phyloP scores from a whole-genome alignment of 2,113 vertebrate genomes.

The Lepus americanus region DNA sequence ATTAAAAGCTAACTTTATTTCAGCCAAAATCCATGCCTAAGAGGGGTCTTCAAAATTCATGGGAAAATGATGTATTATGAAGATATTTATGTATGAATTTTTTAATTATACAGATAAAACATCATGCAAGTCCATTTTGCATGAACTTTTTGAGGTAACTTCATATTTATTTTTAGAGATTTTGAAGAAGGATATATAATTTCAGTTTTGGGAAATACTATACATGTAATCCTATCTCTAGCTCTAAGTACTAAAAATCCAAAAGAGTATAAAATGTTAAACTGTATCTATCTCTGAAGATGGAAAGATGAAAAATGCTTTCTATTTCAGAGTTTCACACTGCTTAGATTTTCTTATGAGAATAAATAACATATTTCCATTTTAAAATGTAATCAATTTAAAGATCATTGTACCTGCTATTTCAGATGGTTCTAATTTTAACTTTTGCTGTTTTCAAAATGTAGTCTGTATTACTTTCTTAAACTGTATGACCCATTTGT shows the following conservation, averaged over 20 bases:
- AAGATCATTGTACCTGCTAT: background rate
- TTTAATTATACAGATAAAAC: too few species aligned
- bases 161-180: conserved; percentile 45
- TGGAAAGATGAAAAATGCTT: background rate
- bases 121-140: too few species aligned
- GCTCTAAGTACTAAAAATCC: conserved; percentile 16
- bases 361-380: background rate
- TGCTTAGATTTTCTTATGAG: background rate
- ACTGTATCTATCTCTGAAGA: background rate
- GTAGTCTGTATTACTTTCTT: background rate
- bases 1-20: too few species aligned
- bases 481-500: background rate
- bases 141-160: too few species aligned
- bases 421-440: conserved; percentile 36
- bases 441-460: background rate
- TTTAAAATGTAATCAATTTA: background rate
- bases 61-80: too few species aligned
- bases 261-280: background rate
- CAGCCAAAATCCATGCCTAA: too few species aligned
- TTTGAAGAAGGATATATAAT: conserved; percentile 41
- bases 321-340: conserved; percentile 17
- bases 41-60: too few species aligned
- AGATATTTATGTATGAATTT: too few species aligned
- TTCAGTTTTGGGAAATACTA: conserved; percentile 47
- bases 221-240: conserved; percentile 49